Conservation (phyloP, 2,797 vertebrate species). For the Huso huso region DNA sequence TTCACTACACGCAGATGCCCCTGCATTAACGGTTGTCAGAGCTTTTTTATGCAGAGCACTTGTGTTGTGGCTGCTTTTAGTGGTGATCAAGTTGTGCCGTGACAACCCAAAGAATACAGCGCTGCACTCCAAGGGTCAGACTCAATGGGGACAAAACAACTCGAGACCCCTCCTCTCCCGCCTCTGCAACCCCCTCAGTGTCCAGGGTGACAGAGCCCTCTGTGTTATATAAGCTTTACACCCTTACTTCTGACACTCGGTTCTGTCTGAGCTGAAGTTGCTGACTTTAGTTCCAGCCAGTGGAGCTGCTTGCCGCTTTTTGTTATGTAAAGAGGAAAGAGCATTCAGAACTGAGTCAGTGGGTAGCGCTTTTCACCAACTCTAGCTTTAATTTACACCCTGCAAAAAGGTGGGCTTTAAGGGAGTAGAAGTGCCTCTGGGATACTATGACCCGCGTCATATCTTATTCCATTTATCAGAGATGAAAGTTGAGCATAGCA, state of each 20-base stretch:
- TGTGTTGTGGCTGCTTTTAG: slow-evolving; percentile 41
- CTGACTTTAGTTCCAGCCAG: slow-evolving; percentile 24
- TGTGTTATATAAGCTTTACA: slow-evolving; percentile 48
- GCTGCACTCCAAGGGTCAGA: slow-evolving; percentile 59
- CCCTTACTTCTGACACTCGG: slow-evolving; percentile 50
- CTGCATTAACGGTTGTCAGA: too few species aligned
- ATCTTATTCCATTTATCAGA: neutral
- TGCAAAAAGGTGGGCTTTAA: neutral
- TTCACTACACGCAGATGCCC: too few species aligned
- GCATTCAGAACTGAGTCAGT: neutral
- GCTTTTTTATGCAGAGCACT: slow-evolving; percentile 40
- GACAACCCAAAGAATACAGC: slow-evolving; percentile 49
- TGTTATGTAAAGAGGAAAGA: slow-evolving; percentile 3
- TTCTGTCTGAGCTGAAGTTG: slow-evolving; percentile 30
- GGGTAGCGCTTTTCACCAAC: neutral
- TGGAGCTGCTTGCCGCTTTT: slow-evolving; percentile 36
- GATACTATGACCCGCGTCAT: neutral
- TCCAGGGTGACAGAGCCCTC: neutral
- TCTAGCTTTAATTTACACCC: neutral
- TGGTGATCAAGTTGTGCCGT: slow-evolving; percentile 59
- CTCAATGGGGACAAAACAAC: slow-evolving; percentile 52
- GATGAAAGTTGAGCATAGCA: too few species aligned
- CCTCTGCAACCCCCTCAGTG: slow-evolving; percentile 19
- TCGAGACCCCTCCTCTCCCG: slow-evolving; percentile 55
- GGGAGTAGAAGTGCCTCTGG: neutral